phyloP scores from a whole-genome alignment of 2,113 vertebrate genomes.

The Corythaixoides concolor region DNA sequence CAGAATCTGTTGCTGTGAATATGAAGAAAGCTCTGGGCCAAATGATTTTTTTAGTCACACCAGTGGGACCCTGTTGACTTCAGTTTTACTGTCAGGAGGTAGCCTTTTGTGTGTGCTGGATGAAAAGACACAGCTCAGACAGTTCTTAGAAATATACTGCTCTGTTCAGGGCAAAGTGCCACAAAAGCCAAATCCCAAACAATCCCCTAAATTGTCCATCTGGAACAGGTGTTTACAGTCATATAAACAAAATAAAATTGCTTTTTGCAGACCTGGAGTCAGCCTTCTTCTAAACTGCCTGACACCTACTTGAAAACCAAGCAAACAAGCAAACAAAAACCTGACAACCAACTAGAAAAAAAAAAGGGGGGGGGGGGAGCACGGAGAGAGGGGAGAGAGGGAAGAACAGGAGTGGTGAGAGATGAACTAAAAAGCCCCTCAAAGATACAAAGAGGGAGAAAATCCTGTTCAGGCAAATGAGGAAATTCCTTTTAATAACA shows the following conservation, averaged over 20 bases:
- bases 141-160: constrained; percentile 22
- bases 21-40: not conserved
- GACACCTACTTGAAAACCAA: not conserved
- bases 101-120: constrained; percentile 6
- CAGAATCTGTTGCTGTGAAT: not conserved
- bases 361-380: fast-evolving
- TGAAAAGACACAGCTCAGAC: constrained; percentile 38
- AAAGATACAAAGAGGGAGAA: not conserved
- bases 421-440: not conserved
- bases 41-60: constrained; percentile 18
- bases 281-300: not conserved
- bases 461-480: not conserved
- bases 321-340: not conserved
- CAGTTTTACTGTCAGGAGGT: constrained; percentile 26
- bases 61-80: not conserved
- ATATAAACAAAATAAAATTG: constrained; percentile 36
- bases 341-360: not conserved
- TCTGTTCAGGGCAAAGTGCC: constrained; percentile 33
- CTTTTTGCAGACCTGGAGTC: not conserved
- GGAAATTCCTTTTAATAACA: not conserved
- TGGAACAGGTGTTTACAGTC: constrained; percentile 37
- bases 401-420: not conserved
- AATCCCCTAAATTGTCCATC: constrained; percentile 27
- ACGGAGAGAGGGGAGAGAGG: not conserved
- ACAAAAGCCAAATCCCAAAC: constrained; percentile 13